These are phyloP conservation scores for Pseudeuparius sepicola DNA, from an alignment of 2,888 invertebrate genomes.

Conservation along the genomic window DNA sequence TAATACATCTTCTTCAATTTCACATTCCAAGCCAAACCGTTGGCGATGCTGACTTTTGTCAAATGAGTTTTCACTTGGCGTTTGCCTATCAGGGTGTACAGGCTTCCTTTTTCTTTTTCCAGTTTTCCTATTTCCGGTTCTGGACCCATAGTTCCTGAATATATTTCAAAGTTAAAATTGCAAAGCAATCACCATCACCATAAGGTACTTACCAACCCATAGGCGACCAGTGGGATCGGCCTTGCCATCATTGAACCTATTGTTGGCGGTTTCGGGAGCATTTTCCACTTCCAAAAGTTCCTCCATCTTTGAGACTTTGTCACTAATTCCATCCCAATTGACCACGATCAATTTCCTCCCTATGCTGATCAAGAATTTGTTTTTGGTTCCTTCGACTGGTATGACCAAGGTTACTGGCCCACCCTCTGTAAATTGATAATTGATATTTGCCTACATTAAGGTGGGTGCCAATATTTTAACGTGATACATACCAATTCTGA, in stretches of 20 bases:
- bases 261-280: constrained; percentile 33
- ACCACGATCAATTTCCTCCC: constrained; percentile 49
- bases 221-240: constrained; percentile 63
- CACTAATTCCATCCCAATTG: constrained; percentile 53
- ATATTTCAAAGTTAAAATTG: neutral
- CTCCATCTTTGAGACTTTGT: constrained; percentile 41
- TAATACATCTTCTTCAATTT: constrained; percentile 62
- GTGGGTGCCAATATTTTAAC: neutral
- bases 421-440: constrained; percentile 2
- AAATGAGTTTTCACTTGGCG: constrained; percentile 23
- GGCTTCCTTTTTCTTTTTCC: constrained; percentile 22
- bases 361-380: constrained; percentile 55
- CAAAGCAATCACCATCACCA: no score
- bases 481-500: constrained; percentile 25
- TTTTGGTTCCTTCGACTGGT: constrained; percentile 49
- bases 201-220: constrained; percentile 42
- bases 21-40: constrained; percentile 64
- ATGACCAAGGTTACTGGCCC: constrained; percentile 45
- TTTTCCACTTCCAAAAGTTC: constrained; percentile 49
- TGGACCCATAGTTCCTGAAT: constrained; percentile 30
- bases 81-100: constrained; percentile 23
- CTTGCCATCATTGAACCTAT: constrained; percentile 72
- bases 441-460: neutral
- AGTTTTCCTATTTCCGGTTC: constrained; percentile 22
- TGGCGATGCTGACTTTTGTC: constrained; percentile 35